These are phyloP conservation scores for Cynaeus angustus DNA, from an alignment of 2,888 invertebrate genomes.

Conservation along the genomic window DNA sequence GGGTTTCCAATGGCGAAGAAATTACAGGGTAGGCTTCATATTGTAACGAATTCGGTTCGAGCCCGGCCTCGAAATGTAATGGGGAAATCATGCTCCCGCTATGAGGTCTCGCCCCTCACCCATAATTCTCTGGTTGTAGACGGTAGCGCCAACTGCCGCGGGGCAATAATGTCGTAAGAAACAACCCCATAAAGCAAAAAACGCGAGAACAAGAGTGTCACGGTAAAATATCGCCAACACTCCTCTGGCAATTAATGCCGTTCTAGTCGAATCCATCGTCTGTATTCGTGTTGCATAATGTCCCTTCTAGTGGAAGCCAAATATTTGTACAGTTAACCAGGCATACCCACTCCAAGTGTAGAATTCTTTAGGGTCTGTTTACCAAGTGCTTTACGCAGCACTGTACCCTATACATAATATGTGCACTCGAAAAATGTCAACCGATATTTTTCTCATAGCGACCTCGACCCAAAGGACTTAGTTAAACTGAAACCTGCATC, in stretches of 20 bases:
- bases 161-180: constrained; percentile 65
- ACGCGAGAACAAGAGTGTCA: constrained; percentile 61
- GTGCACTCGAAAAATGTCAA: constrained; percentile 59
- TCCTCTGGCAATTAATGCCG: constrained; percentile 42
- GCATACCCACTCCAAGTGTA: constrained; percentile 55
- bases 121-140: constrained; percentile 59
- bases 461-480: constrained; percentile 53
- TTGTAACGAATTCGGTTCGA: constrained; percentile 60
- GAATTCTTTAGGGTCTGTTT: constrained; percentile 61
- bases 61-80: constrained; percentile 59
- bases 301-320: constrained; percentile 51
- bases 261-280: constrained; percentile 42
- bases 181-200: constrained; percentile 64
- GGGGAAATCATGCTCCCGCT: constrained; percentile 56
- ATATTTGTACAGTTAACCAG: constrained; percentile 58
- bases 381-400: constrained; percentile 57
- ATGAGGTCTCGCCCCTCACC: constrained; percentile 43
- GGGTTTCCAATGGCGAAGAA: constrained; percentile 51
- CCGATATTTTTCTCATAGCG: constrained; percentile 58
- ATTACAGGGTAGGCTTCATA: constrained; percentile 55
- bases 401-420: constrained; percentile 52
- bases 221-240: constrained; percentile 56
- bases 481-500: constrained; percentile 55
- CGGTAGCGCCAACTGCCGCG: constrained; percentile 63
- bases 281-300: constrained; percentile 60